Evolutionary conservation across 2,888 invertebrate species (phyloP).

Genomic region (Drosophila kambysellisi): DNA sequence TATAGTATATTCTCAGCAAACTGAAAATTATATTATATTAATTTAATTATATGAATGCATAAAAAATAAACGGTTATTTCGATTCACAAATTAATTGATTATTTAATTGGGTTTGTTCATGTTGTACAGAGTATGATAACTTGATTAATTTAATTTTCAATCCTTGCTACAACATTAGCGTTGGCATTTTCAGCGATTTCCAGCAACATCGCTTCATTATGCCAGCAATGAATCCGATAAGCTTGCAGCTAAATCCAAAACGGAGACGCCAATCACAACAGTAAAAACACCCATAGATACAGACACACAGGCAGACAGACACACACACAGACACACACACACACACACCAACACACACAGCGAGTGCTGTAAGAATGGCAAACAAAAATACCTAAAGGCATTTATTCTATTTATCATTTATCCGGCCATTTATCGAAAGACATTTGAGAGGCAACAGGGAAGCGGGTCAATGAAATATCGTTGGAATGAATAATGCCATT

Average conservation of each 20-base stretch:
- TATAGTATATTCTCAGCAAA: neutral
- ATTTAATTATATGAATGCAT: neutral
- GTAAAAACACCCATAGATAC: conserved; percentile 20
- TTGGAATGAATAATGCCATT: conserved; percentile 68
- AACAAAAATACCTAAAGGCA: conserved; percentile 69
- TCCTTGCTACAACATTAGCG: conserved; percentile 32
- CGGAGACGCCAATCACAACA: conserved; percentile 59
- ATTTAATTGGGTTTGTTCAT: neutral
- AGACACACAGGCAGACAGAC: conserved; percentile 5
- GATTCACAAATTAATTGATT: neutral
- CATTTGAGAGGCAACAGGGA: conserved; percentile 58
- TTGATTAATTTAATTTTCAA: conserved; percentile 67
- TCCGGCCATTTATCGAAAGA: conserved; percentile 76
- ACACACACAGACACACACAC: neutral
- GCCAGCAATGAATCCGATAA: conserved; percentile 78
- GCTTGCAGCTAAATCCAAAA: conserved; percentile 72
- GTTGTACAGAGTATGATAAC: conserved; percentile 8
- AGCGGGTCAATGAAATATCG: conserved; percentile 55
- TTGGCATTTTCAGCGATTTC: conserved; percentile 29
- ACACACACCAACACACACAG: conserved; percentile 27
- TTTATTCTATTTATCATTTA: conserved; percentile 81
- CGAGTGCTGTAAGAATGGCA: conserved; percentile 45
- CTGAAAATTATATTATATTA: neutral
- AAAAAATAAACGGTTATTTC: neutral
- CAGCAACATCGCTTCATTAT: conserved; percentile 63